A percentile compares a stretch with the other conserved stretches of the same genome.
phyloP scores from a whole-genome alignment of 2,797 vertebrate species.

The Myotis findleyi region DNA sequence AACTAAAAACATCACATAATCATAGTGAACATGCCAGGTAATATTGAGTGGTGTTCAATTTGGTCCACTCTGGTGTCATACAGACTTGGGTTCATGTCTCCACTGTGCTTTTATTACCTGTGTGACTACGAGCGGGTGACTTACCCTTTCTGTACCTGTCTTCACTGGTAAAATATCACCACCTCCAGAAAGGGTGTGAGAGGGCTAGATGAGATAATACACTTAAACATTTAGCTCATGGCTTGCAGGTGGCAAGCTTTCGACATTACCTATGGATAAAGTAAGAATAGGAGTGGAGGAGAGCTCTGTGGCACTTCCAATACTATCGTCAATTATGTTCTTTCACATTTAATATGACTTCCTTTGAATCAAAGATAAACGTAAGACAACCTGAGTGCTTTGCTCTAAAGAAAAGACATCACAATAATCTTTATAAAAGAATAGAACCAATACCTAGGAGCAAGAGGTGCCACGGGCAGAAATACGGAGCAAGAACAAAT shows the following conservation, averaged over 20 bases:
- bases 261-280: background rate
- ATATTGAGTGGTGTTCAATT: background rate
- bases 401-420: background rate
- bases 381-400: background rate
- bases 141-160: background rate
- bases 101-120: background rate
- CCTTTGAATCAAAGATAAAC: background rate
- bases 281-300: background rate
- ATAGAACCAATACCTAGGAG: background rate
- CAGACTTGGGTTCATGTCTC: background rate
- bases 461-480: background rate
- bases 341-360: constrained; percentile 42
- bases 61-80: background rate
- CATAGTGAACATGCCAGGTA: background rate
- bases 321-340: background rate
- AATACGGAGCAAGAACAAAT: background rate
- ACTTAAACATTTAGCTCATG: background rate
- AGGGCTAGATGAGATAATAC: background rate
- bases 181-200: background rate
- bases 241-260: background rate
- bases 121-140: background rate
- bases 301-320: background rate
- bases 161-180: background rate
- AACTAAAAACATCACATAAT: background rate
- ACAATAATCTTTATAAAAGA: constrained; percentile 50